Evolutionary conservation across 2,113 vertebrate species (phyloP).

Genomic region (Nothobranchius furzeri): DNA sequence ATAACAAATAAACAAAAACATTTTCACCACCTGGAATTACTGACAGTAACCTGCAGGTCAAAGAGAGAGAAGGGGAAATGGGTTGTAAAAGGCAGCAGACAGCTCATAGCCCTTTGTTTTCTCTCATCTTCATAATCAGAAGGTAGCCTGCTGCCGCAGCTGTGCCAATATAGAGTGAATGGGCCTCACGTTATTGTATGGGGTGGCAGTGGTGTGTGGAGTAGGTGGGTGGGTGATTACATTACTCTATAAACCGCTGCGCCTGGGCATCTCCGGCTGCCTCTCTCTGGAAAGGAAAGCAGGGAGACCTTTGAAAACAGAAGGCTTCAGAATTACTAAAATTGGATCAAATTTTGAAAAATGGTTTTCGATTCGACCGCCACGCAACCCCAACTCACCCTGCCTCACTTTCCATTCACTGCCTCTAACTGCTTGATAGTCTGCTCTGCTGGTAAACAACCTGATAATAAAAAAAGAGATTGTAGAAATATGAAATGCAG

Average conservation of each 20-base stretch:
- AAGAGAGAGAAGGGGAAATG: not conserved
- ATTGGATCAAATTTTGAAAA: conserved; percentile 77
- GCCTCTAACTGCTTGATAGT: conserved; percentile 8
- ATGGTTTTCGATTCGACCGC: conserved; percentile 51
- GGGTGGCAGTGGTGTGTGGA: too few species aligned
- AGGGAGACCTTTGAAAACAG: conserved; percentile 61
- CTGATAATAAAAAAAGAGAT: conserved; percentile 32
- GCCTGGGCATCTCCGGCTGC: too few species aligned
- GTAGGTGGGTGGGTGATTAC: too few species aligned
- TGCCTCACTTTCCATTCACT: conserved; percentile 24
- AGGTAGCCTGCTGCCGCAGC: not conserved
- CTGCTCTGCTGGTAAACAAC: conserved; percentile 40
- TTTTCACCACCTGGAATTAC: not conserved
- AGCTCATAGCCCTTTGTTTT: too few species aligned
- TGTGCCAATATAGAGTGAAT: too few species aligned
- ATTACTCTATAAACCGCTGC: too few species aligned
- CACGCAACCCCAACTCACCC: conserved; percentile 3
- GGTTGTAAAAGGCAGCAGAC: too few species aligned
- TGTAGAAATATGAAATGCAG: conserved; percentile 42
- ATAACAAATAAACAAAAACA: too few species aligned
- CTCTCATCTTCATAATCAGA: not conserved
- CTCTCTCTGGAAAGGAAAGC: conserved; percentile 22
- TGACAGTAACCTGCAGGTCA: not conserved
- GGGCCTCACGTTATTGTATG: too few species aligned
- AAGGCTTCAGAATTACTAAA: conserved; percentile 65